Evolutionary conservation across 1,140 invertebrate genomes (phyloP).

Genomic region (Sinella curviseta): DNA sequence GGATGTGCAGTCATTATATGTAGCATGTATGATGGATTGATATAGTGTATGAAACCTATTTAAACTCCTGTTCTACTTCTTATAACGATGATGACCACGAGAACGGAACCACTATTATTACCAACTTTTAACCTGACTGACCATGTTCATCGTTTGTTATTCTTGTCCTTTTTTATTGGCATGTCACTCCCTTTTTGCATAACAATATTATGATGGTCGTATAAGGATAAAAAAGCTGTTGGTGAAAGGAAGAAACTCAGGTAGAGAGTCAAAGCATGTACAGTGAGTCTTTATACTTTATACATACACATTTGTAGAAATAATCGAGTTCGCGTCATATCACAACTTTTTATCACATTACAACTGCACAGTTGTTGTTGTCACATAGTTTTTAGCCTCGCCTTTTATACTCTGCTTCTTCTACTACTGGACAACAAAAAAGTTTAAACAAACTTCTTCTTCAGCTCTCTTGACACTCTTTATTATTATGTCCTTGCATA

Average conservation of each 20-base stretch:
- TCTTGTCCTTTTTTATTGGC: conserved; percentile 26
- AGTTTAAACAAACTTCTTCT: not conserved
- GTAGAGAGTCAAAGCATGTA: too few relatives aligned
- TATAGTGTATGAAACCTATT: too few relatives aligned
- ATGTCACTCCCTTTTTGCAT: conserved; percentile 5
- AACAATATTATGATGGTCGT: conserved; percentile 9
- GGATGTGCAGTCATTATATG: too few relatives aligned
- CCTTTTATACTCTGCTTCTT: not conserved
- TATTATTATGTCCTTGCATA: too few relatives aligned
- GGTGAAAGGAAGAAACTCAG: too few relatives aligned
- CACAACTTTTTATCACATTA: not conserved
- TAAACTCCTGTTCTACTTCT: too few relatives aligned
- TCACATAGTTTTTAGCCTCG: conserved; percentile 9
- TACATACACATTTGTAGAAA: too few relatives aligned
- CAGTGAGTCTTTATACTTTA: too few relatives aligned
- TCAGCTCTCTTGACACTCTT: not conserved
- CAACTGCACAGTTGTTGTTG: not conserved
- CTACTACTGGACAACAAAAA: not conserved
- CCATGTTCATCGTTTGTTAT: conserved; percentile 8
- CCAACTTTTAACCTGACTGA: not conserved
- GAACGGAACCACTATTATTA: too few relatives aligned
- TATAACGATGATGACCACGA: too few relatives aligned
- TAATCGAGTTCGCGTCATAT: not conserved
- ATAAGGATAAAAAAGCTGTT: too few relatives aligned
- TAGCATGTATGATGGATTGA: too few relatives aligned